Percentiles rank a stretch among this genome's conserved stretches.
These are phyloP conservation scores for Upupa epops DNA, from an alignment of 2,113 vertebrate species.

Conservation along the genomic window DNA sequence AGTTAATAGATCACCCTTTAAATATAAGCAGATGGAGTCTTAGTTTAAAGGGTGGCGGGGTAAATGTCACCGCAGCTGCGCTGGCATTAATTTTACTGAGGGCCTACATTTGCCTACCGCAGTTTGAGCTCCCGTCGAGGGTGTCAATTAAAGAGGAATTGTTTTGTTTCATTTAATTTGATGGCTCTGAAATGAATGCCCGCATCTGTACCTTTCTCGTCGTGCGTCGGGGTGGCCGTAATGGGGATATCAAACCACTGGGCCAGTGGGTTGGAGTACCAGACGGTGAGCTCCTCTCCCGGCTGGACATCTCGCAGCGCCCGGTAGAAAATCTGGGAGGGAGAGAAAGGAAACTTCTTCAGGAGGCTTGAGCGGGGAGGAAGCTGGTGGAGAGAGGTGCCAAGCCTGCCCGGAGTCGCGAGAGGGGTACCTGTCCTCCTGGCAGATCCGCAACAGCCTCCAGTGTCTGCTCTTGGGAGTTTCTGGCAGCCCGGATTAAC, in stretches of 20 bases:
- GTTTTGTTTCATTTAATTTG: background rate
- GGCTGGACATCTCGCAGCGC: conserved; percentile 89
- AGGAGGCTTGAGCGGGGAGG: background rate
- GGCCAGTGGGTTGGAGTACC: conserved; percentile 93
- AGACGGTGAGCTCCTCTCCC: conserved; percentile 94
- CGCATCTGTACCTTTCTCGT: conserved; percentile 91
- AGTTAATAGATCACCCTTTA: conserved; percentile 42
- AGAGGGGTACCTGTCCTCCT: conserved; percentile 90
- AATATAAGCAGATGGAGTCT: conserved; percentile 24
- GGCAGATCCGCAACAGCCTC: conserved; percentile 94
- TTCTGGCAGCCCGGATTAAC: conserved; percentile 92
- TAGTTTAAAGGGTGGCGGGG: background rate
- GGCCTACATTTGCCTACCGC: background rate
- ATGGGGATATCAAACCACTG: conserved; percentile 96
- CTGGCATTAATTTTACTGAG: background rate
- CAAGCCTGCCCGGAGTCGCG: background rate
- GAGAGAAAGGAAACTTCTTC: conserved; percentile 46
- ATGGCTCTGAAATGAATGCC: background rate
- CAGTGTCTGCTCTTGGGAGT: conserved; percentile 92
- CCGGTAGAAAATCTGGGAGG: conserved; percentile 89
- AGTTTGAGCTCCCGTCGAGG: background rate
- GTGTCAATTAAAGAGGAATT: background rate
- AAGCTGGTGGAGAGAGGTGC: background rate
- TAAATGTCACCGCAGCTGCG: background rate
- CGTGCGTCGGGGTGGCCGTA: conserved; percentile 94